Base-by-base conservation (phyloP, 2,113 vertebrate genomes). In the Platysternon megacephalum region DNA sequence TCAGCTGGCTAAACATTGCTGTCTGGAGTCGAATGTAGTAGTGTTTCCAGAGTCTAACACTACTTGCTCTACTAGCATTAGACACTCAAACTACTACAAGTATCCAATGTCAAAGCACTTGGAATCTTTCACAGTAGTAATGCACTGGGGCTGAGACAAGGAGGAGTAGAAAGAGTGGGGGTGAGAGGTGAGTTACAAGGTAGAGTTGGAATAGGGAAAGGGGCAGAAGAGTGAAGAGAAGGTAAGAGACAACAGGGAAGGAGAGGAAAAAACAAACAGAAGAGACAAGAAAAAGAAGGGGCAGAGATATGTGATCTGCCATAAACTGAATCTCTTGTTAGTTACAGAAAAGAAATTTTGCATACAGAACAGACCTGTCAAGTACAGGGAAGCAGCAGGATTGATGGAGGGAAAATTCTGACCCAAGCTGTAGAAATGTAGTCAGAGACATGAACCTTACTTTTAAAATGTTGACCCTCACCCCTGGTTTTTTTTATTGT, bases 261-360 rank as follows among this genome's bases (percentile, higher is more conserved):
- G 74, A 3, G 2, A 51, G 22, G 17, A 85, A 89, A 52, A 22
- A 82, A 72, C 53, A 26, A 49, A 93, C 55, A 13, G 83, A 29
- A 81, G 7, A 89, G 44, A 58, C 11, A 61, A 61, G 72, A 88
- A 86, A 68, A 85, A n/a, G 35, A 79, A 42, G 12, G 56, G 16
- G 72, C 2, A 80, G 76, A 74, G 8, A 72, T 2, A 28, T 11
- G 3, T 2, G 5, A 29, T 21, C 32, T 86, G 44, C 8, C 44
- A 83, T 44, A 87, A 24, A 0, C 0, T 58, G 48, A 5, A 1
- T 68, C 11, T 51, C n/a, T 74, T 82, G 12, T 78, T 52, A 58
- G 13, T 3, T 0, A 0, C 28, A 85, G 9, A 5, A 46, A 82
- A 74, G 44, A 87, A 90, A 5, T 4, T 58, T 29, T 29, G 35